Evolutionary conservation across 2,797 vertebrate species (phyloP), one percentile per base, ranked within the genome.

Genomic region (Sciurus carolinensis): DNA sequence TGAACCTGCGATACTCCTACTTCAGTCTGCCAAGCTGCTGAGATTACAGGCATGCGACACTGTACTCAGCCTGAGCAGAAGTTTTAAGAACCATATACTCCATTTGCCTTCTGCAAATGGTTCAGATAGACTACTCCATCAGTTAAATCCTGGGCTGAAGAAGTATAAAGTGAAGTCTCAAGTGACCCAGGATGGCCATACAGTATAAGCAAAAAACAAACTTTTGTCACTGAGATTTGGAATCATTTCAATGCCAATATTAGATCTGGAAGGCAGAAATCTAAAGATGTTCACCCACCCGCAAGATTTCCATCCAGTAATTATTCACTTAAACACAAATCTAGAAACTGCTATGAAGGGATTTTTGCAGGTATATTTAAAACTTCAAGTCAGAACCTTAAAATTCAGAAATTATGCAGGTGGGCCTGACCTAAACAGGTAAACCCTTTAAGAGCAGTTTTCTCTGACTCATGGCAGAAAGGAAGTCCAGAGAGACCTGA

Each of bases 361-460:
- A 62, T 76, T 86, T 71, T 86, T 57, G 11, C 11, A 79, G 30
- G 54, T 50, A 2, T 77, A 92, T 84, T 71, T 92, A 81, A 92
- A 96, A 54, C 11, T 52, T 7, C 28, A 66, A 82, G 47, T 82
- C 14, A 47, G 81, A 22, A 89, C n/a, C 28, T 93, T 87, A 82
- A 83, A 95, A 87, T 83, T 77, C 36, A 72, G 77, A 92, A n/a
- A 75, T 69, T 87, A 82, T 90, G 8, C 12, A 42, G 42, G 47
- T 39, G 42, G 47, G n/a, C 3, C 73, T 96, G 79, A 89, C 22
- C 47, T 3, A 52, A 79, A 47, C 83, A 93, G 12, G 14, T 66
- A 4, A 79, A 39, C 17, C 52, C 44, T 91, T 75, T 39, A 75
- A 84, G 3, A 92, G 42, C 36, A 71, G 24, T 52, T 36, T 92